phyloP scores from a whole-genome alignment of 2,888 invertebrate species.

The Stenodema calcarata region DNA sequence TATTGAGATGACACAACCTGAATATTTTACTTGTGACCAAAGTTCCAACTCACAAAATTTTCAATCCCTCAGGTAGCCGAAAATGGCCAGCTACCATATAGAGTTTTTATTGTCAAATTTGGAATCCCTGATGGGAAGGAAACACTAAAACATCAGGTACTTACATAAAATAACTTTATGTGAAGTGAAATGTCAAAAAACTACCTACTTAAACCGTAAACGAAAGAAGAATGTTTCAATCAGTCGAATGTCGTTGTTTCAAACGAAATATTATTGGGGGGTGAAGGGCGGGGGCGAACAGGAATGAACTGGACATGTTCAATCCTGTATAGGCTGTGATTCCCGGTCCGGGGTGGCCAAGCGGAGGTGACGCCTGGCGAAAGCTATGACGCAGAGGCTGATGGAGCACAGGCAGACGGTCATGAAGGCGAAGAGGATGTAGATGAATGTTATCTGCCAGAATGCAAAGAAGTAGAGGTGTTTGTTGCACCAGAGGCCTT shows the following conservation, averaged over 20 bases:
- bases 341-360: constrained; percentile 35
- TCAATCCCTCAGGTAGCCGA: neutral
- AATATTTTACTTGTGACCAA: neutral
- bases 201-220: neutral
- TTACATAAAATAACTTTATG: neutral
- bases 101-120: neutral
- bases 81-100: neutral
- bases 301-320: neutral
- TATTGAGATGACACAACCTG: no score
- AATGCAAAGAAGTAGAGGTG: constrained; percentile 74
- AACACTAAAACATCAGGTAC: no score
- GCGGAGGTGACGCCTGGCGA: constrained; percentile 50
- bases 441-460: constrained; percentile 72
- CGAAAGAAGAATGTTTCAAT: neutral
- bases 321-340: constrained; percentile 41
- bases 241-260: constrained; percentile 2
- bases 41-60: neutral
- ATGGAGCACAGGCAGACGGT: constrained; percentile 51
- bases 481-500: constrained; percentile 69
- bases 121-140: neutral
- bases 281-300: neutral
- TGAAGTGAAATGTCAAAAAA: neutral
- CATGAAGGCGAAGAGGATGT: constrained; percentile 62
- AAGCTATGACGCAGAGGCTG: constrained; percentile 50
- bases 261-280: neutral